Evolutionary conservation across 2,113 vertebrate genomes (phyloP).

Genomic region (Notarius quadriscutis): DNA sequence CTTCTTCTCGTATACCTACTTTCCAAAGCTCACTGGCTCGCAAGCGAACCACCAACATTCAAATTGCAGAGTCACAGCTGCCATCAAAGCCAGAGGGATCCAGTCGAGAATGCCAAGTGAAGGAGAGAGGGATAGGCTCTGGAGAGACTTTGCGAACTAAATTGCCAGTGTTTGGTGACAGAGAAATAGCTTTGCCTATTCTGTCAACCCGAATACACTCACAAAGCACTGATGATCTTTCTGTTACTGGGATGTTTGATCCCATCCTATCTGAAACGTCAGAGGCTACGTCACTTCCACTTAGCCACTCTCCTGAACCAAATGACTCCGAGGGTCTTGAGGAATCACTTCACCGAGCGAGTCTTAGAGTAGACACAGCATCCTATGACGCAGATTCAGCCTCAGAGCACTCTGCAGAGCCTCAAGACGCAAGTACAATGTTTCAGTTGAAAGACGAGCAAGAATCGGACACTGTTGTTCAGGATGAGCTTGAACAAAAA

Average conservation of each 20-base stretch:
- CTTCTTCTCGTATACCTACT: slow-evolving; percentile 71
- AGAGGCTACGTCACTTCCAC: background rate
- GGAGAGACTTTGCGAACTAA: slow-evolving; percentile 55
- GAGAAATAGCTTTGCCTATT: slow-evolving; percentile 49
- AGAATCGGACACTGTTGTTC: background rate
- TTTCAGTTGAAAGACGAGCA: slow-evolving; percentile 10
- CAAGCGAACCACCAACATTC: slow-evolving; percentile 55
- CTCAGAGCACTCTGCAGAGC: background rate
- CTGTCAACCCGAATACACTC: slow-evolving; percentile 45
- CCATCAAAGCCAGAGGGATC: slow-evolving; percentile 55
- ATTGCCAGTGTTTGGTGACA: slow-evolving; percentile 33
- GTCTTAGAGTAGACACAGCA: slow-evolving; percentile 54
- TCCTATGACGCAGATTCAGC: background rate
- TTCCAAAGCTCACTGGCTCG: slow-evolving; percentile 62
- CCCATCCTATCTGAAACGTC: background rate
- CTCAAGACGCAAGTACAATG: background rate
- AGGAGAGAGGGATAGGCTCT: slow-evolving; percentile 46
- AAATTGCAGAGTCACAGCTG: slow-evolving; percentile 45
- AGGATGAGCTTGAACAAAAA: slow-evolving; percentile 5
- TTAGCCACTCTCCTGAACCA: slow-evolving; percentile 18
- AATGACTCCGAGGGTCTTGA: slow-evolving; percentile 33
- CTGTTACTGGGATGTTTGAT: slow-evolving; percentile 34
- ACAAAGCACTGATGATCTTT: slow-evolving; percentile 30
- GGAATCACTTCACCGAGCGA: slow-evolving; percentile 49
- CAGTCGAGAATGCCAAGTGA: slow-evolving; percentile 29